phyloP scores from a whole-genome alignment of 2,797 vertebrate species.

The Pseudochaenichthys georgianus region DNA sequence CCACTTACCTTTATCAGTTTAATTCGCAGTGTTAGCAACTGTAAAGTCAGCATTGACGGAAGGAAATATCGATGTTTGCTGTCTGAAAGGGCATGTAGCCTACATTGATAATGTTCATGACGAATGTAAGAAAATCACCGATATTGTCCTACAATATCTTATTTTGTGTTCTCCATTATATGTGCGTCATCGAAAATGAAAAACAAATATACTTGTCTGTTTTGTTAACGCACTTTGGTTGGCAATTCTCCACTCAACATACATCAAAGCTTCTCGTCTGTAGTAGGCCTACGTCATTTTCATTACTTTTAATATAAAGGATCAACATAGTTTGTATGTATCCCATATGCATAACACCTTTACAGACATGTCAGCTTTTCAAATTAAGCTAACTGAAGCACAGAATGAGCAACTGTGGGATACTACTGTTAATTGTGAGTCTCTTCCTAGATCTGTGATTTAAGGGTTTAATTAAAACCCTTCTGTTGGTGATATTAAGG shows the following conservation, averaged over 20 bases:
- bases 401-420: neutral
- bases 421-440: neutral
- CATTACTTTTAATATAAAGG: neutral
- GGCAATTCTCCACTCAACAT: neutral
- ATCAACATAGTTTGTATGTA: neutral
- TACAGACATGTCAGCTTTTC: neutral
- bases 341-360: neutral
- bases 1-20: neutral
- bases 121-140: neutral
- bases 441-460: neutral
- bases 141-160: rapidly evolving
- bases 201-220: rapidly evolving
- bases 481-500: neutral
- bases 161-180: rapidly evolving
- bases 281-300: neutral
- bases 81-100: rapidly evolving
- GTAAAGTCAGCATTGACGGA: neutral
- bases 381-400: neutral
- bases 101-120: neutral
- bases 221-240: slow-evolving; percentile 3
- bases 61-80: neutral
- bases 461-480: neutral
- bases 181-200: rapidly evolving
- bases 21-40: too few species aligned
- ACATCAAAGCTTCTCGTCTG: neutral